These are phyloP conservation scores for Scaptomyza caliginosa DNA, from an alignment of 2,888 invertebrate species.

Conservation along the genomic window DNA sequence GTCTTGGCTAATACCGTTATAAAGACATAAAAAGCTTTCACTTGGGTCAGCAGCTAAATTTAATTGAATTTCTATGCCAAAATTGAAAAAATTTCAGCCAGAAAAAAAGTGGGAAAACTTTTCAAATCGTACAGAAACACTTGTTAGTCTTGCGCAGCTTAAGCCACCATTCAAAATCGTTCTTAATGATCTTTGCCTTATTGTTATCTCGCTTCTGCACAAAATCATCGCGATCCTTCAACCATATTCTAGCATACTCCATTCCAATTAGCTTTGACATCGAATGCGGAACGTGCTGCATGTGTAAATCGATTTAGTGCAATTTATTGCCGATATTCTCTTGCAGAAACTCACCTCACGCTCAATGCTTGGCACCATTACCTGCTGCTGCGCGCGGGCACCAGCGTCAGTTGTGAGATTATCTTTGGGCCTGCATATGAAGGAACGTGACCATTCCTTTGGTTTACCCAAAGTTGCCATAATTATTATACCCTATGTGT, in stretches of 20 bases:
- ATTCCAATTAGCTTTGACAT: conserved; percentile 57
- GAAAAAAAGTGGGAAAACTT: not conserved
- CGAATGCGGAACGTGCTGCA: conserved; percentile 39
- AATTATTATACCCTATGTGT: too few species aligned
- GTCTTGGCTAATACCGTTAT: conserved; percentile 38
- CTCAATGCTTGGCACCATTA: conserved; percentile 62
- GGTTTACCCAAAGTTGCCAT: conserved; percentile 9
- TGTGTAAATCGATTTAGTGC: not conserved
- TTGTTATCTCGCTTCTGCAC: conserved; percentile 17
- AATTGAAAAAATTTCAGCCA: not conserved
- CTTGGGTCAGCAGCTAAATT: not conserved
- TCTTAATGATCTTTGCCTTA: conserved; percentile 58
- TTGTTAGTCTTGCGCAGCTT: conserved; percentile 56
- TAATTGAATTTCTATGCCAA: not conserved
- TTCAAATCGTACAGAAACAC: conserved; percentile 51
- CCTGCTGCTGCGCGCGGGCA: conserved; percentile 21
- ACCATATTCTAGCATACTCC: conserved; percentile 72
- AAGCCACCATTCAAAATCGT: conserved; percentile 72
- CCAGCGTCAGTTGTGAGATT: conserved; percentile 61
- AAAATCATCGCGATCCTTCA: conserved; percentile 56
- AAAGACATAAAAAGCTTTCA: not conserved
- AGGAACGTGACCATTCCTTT: conserved; percentile 62
- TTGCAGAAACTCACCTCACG: conserved; percentile 53
- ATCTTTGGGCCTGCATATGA: conserved; percentile 57
- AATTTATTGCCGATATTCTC: not conserved